These are phyloP conservation scores for Rhegmatorhina hoffmannsi DNA, from an alignment of 2,113 vertebrate genomes.

Conservation along the genomic window DNA sequence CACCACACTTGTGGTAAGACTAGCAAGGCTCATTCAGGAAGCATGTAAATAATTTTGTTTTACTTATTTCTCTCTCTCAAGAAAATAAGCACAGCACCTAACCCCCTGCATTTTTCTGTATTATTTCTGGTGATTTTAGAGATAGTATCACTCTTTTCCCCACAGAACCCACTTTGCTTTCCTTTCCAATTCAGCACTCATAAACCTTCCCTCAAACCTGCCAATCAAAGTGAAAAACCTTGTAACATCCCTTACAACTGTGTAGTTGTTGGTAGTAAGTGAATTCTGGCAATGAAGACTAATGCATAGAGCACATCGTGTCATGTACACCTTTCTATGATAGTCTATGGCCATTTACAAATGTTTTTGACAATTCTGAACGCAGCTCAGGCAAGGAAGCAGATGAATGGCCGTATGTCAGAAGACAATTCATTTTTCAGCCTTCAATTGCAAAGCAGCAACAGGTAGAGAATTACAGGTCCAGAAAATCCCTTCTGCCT, in stretches of 20 bases:
- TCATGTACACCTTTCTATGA: not conserved
- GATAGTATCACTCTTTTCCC: not conserved
- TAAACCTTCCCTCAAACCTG: not conserved
- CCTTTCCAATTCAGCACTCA: not conserved
- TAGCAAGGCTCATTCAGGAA: not conserved
- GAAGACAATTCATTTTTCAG: not conserved
- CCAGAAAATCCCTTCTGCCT: not conserved
- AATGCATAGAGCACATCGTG: not conserved
- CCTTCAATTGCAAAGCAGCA: not conserved
- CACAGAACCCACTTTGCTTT: not conserved
- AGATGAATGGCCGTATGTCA: not conserved
- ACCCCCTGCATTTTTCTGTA: not conserved
- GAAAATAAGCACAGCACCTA: not conserved
- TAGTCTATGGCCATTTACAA: not conserved
- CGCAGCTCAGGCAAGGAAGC: not conserved
- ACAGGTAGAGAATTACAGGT: fast-evolving
- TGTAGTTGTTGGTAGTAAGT: not conserved
- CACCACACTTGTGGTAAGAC: not conserved
- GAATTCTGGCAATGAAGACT: not conserved
- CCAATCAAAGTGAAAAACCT: not conserved
- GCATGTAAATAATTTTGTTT: not conserved
- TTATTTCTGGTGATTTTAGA: not conserved
- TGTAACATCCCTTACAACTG: not conserved
- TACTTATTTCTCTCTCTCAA: not conserved
- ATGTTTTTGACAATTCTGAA: not conserved